Base-by-base conservation (phyloP, 2,797 vertebrate species). In the Margarornis squamiger region DNA sequence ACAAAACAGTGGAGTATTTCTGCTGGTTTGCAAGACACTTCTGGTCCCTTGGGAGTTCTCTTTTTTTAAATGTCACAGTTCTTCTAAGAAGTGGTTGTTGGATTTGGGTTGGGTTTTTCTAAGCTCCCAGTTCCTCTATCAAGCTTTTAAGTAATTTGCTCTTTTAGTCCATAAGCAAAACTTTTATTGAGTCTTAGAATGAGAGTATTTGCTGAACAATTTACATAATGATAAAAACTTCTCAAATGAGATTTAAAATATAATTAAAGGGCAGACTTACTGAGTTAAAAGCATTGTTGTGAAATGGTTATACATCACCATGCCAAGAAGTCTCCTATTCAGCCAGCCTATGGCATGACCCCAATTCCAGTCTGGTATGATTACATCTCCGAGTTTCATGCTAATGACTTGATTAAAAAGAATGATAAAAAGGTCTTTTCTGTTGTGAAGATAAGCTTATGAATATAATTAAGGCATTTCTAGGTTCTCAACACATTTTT, bases 191-290 rank as follows among this genome's bases (percentile, higher is more conserved):
- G 95, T 93, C 86, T 97, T 96, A 98, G 97, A 97, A 91, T 92
- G 95, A 97, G 93, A 96, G 94, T 97, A 98, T 98, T 98, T 98
- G 98, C 96, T 95, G 94, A 98, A 97, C 97, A 97, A 98, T 98
- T 98, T 97, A 83, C 84, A 97, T 97, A 97, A 96, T 85, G 92
- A 96, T 96, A 96, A 96, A 96, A 97, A 96, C 82, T 95, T 92
- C 96, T 97, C 90, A 96, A 98, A 96, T 83, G 82, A 95, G 92
- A 97, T 96, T 96, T 93, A 96, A 97, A 98, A 96, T 96, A 92
- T 95, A 98, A 97, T 98, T 98, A 97, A 97, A 97, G 90, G 91
- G 87, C 89, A 97, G 85, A 91, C 72, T 95, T 93, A 91, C 77
- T 94, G 95, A 91, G 66, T 96, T 90, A 95, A 97, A 96, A 94